A percentile compares a stretch with the other conserved stretches of the same genome.
phyloP scores from a whole-genome alignment of 2,797 vertebrate genomes.

The Gallinago solitaria region DNA sequence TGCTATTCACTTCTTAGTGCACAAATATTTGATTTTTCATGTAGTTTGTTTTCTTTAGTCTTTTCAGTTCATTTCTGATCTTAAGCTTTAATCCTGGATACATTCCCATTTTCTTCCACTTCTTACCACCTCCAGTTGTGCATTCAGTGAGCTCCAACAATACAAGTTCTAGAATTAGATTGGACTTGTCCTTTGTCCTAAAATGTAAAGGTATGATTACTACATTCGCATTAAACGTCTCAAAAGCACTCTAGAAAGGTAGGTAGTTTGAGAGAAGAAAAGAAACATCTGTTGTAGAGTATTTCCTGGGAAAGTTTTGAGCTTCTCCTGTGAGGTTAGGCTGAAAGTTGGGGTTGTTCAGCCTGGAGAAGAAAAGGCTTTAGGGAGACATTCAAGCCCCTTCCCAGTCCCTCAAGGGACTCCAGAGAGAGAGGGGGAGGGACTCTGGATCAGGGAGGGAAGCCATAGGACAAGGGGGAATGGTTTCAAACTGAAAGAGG shows the following conservation, averaged over 20 bases:
- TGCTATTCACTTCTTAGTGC: neutral
- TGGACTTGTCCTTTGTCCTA: neutral
- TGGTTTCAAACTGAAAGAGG: neutral
- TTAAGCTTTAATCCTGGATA: neutral
- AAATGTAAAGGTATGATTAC: neutral
- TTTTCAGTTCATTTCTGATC: neutral
- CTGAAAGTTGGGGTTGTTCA: neutral
- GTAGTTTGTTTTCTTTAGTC: neutral
- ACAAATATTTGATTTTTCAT: neutral
- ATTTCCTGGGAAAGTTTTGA: neutral
- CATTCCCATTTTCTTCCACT: neutral
- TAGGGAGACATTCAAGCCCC: neutral
- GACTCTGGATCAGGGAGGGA: neutral
- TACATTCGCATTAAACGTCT: neutral
- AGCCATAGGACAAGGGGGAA: neutral
- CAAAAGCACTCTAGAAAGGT: neutral
- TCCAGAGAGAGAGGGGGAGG: neutral
- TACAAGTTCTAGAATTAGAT: neutral
- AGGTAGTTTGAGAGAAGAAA: neutral
- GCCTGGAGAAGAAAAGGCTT: neutral
- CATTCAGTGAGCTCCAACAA: neutral
- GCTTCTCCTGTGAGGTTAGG: neutral
- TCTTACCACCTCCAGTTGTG: accelerated
- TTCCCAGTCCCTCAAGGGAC: neutral
- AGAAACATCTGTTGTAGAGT: neutral